These are phyloP conservation scores for Pristionchus arcanus DNA, from an alignment of 2,888 invertebrate genomes.

Conservation along the genomic window DNA sequence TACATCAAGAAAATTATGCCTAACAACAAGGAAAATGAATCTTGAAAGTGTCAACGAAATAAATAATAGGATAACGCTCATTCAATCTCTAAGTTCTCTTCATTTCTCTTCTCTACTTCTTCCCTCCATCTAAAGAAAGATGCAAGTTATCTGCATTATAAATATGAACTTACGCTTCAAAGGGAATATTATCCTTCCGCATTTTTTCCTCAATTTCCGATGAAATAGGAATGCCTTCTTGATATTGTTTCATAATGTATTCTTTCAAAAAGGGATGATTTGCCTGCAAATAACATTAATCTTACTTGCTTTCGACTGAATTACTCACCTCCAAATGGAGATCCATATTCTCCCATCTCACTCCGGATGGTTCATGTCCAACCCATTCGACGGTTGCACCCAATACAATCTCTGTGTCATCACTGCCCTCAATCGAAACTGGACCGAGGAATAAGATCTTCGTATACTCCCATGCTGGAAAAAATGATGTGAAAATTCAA, in stretches of 20 bases:
- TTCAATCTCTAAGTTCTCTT: not conserved
- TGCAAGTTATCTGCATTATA: not conserved
- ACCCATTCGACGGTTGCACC: not conserved
- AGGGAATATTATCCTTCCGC: not conserved
- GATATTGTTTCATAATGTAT: not conserved
- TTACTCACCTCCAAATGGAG: not conserved
- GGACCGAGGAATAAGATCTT: no score
- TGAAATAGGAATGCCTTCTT: not conserved
- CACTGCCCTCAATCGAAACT: not conserved
- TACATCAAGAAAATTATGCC: not conserved
- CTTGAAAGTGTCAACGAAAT: not conserved
- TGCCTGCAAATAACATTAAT: not conserved
- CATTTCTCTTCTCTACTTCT: not conserved
- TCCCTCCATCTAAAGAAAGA: not conserved
- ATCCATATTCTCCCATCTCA: not conserved
- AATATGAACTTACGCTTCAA: not conserved
- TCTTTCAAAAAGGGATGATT: not conserved
- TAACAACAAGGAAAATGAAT: not conserved
- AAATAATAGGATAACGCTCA: not conserved
- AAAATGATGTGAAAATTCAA: no score
- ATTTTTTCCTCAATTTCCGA: not conserved
- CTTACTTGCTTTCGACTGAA: not conserved
- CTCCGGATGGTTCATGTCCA: not conserved
- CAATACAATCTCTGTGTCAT: not conserved
- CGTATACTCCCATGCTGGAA: no score